Conservation (phyloP, 2,888 invertebrate species). For the Mesopsocus fuscifrons region DNA sequence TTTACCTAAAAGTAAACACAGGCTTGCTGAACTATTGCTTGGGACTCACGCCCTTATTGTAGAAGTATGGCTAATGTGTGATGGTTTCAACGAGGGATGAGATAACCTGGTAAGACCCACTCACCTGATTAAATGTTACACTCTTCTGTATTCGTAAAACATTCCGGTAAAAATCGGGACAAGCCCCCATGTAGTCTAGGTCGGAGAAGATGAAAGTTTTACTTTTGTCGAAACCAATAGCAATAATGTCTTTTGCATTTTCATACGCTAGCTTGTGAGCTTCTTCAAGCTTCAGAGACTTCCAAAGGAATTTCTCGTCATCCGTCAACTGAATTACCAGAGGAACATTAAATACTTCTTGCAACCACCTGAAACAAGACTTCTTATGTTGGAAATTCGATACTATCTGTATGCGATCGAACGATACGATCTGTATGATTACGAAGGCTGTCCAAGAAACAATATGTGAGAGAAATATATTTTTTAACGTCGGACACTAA, state of each 20-base stretch:
- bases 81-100: too few species aligned
- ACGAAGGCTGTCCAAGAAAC: too few species aligned
- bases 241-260: slow-evolving; percentile 96
- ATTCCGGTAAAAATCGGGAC: slow-evolving; percentile 82
- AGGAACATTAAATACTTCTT: slow-evolving; percentile 91
- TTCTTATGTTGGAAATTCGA: background rate
- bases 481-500: too few species aligned
- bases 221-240: slow-evolving; percentile 79
- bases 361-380: slow-evolving; percentile 56
- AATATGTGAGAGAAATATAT: too few species aligned
- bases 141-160: slow-evolving; percentile 81
- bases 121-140: slow-evolving; percentile 81
- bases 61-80: too few species aligned
- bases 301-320: slow-evolving; percentile 97
- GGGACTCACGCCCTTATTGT: too few species aligned
- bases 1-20: too few species aligned
- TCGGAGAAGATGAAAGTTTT: slow-evolving; percentile 97
- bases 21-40: too few species aligned
- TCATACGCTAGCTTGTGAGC: slow-evolving; percentile 65
- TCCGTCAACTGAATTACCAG: slow-evolving; percentile 94
- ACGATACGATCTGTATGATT: too few species aligned
- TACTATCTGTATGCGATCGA: too few species aligned
- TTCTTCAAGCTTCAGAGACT: slow-evolving; percentile 75
- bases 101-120: too few species aligned
- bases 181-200: slow-evolving; percentile 84